Base-by-base conservation (phyloP, 1,140 invertebrate species). In the Cyclargus thomasi region DNA sequence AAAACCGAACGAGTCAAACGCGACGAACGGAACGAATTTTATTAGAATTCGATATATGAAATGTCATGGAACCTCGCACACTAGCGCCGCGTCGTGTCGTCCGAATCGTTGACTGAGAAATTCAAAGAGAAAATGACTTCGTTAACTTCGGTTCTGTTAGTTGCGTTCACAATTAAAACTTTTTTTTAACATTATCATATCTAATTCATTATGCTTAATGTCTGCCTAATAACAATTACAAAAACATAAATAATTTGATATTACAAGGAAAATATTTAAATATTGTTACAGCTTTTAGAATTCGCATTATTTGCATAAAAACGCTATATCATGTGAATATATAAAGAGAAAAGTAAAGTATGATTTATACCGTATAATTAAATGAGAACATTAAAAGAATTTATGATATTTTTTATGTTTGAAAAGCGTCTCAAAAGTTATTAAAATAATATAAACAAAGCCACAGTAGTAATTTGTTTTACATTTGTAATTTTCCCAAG, bases 241-340 rank as follows among this genome's bases (percentile, higher is more conserved):
- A 47, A 47, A 47, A 14, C 39, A 47, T 47, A 16, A 47, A 47
- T 47, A 14, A 47, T 47, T 47, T 47, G 4, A 47, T 47, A 47
- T 47, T 47, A 47, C 39, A 47, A 47, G 39, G 39, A 47, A 47
- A 47, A 47, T 16, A 47, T 47, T 47, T 47, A 47, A 47, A 47
- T 47, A 47, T 47, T 29, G 29, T 29, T 47, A 47, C 39, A 47
- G 39, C 8, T 47, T 47, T 47, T 47, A 47, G 39, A 47, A 47
- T 47, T 47, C 39, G 39, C 39, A 47, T 3, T 0, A 47, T 47
- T 47, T 47, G 39, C 39, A 47, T 47, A 47, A 47, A 47, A 47
- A 47, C 39, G 39, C 14, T 14, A 16, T 47, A 47, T 47, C 14
- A 16, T 47, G 14, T 47, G 39, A 47, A 47, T n/a, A n/a, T n/a